A percentile compares a stretch with the other conserved stretches of the same genome.
phyloP scores from a whole-genome alignment of 2,888 invertebrate species.

The Aporophyla nigra region DNA sequence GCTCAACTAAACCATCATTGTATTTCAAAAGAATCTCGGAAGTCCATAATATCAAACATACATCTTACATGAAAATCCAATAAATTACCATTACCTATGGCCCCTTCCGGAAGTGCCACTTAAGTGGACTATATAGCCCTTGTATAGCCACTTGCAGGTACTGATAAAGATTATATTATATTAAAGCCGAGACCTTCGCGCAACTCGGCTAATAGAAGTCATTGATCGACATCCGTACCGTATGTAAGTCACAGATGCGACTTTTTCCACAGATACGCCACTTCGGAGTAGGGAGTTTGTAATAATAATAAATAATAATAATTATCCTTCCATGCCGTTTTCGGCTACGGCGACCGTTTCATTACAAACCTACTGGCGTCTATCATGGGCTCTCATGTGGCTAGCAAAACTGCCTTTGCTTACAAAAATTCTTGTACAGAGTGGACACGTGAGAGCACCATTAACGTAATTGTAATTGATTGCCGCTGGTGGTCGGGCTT shows the following conservation, averaged over 20 bases:
- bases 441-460: too few relatives aligned
- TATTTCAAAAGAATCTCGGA: constrained; percentile 16
- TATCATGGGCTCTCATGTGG: too few relatives aligned
- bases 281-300: constrained; percentile 1
- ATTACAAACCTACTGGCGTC: too few relatives aligned
- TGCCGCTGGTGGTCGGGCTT: too few relatives aligned
- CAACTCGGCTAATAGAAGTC: constrained; percentile 54
- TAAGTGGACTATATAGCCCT: constrained; percentile 12
- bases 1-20: too few relatives aligned
- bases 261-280: constrained; percentile 7
- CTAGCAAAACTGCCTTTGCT: too few relatives aligned
- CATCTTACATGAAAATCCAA: constrained; percentile 27
- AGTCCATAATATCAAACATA: constrained; percentile 25
- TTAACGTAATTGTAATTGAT: too few relatives aligned
- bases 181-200: constrained; percentile 59
- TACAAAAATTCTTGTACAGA: too few relatives aligned
- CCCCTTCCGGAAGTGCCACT: constrained; percentile 56
- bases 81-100: constrained; percentile 36
- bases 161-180: constrained; percentile 56
- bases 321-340: too few relatives aligned
- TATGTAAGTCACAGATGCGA: constrained; percentile 23
- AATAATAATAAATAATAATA: too few relatives aligned
- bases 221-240: constrained; percentile 66
- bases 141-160: constrained; percentile 18
- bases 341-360: too few relatives aligned